These are phyloP conservation scores for Crambe crambe DNA, from an alignment of 37 sponge, comb jelly and placozoan species.

Conservation along the genomic window DNA sequence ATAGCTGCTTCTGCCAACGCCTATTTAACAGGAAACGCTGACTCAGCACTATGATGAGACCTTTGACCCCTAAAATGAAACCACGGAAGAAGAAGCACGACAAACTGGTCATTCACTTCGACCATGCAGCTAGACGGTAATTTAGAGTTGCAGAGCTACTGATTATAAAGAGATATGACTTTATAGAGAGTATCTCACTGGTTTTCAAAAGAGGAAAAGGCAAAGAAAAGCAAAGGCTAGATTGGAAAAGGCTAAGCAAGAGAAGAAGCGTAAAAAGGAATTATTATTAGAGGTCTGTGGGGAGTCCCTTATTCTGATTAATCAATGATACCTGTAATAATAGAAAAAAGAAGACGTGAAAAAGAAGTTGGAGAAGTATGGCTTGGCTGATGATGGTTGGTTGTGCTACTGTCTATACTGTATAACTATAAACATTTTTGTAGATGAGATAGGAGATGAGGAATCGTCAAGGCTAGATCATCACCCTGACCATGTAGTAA, in stretches of 20 bases:
- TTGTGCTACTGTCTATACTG: neutral
- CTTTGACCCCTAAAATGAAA: too few relatives aligned
- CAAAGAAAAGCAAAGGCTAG: constrained; percentile 35
- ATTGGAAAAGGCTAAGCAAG: constrained; percentile 13
- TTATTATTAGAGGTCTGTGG: neutral
- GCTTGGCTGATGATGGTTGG: neutral
- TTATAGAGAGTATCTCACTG: constrained; percentile 52
- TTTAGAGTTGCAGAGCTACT: neutral
- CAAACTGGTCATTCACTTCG: constrained; percentile 30
- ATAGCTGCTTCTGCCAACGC: neutral
- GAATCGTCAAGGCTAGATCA: neutral
- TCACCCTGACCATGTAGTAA: constrained; percentile 25
- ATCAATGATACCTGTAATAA: neutral
- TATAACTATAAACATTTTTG: neutral
- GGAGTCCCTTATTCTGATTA: neutral
- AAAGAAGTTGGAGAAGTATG: constrained; percentile 15
- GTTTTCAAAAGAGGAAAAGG: constrained; percentile 52
- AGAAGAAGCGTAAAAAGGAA: constrained; percentile 17
- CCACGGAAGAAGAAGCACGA: neutral
- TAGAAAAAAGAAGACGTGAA: constrained; percentile 14
- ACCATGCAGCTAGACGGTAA: constrained; percentile 33
- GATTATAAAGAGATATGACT: neutral
- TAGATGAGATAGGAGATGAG: neutral
- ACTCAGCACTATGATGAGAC: too few relatives aligned
- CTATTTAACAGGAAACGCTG: too few relatives aligned